Evolutionary conservation across 2,797 vertebrate species (phyloP).

Genomic region (Protonibea diacanthus): DNA sequence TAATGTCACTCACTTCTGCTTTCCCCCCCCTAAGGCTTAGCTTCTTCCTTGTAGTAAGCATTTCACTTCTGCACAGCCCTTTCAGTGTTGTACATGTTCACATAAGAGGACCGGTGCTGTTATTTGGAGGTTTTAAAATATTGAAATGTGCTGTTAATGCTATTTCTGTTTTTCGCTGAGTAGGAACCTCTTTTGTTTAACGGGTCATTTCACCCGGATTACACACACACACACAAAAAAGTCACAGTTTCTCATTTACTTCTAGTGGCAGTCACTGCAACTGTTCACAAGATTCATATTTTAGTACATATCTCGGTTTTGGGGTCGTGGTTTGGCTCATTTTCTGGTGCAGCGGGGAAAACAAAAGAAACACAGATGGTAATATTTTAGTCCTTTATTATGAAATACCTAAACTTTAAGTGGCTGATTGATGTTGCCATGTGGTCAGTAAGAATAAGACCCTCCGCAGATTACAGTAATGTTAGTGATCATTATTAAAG

Average conservation of each 20-base stretch:
- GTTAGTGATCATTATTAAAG: no score
- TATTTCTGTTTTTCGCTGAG: background rate
- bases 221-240: background rate
- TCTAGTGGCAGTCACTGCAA: no score
- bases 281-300: no score
- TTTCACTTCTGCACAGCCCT: slow-evolving; percentile 33
- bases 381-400: no score
- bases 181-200: background rate
- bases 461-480: no score
- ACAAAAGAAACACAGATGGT: background rate
- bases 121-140: background rate
- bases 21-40: background rate
- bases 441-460: no score
- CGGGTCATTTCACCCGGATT: background rate
- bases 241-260: background rate
- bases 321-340: no score
- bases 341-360: no score
- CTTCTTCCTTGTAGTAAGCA: slow-evolving; percentile 13
- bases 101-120: background rate
- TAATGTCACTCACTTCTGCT: slow-evolving; percentile 17
- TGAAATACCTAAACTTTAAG: no score
- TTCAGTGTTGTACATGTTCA: background rate
- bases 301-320: no score
- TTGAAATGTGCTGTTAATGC: background rate
- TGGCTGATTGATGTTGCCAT: no score